Percentiles rank a stretch among this genome's conserved stretches.
phyloP scores from a whole-genome alignment of 1,140 invertebrate genomes.

The Euborellia annulipes region DNA sequence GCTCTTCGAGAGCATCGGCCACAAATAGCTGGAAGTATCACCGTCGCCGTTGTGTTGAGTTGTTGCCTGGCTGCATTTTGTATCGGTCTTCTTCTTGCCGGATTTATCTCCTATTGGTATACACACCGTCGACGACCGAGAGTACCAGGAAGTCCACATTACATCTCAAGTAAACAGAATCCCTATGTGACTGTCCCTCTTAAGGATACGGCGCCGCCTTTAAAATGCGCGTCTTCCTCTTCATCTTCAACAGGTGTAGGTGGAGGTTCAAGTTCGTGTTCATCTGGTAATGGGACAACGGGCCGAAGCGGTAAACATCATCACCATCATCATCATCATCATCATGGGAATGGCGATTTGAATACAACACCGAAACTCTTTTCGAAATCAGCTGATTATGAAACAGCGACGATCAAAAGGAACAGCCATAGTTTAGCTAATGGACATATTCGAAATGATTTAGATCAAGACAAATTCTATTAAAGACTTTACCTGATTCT shows the following conservation, averaged over 20 bases:
- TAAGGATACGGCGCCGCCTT: slow-evolving; percentile 34
- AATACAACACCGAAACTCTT: slow-evolving; percentile 39
- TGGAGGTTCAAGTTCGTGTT: slow-evolving; percentile 1
- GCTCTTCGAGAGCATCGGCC: no score
- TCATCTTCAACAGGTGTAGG: slow-evolving; percentile 5
- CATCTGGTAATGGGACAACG: not conserved
- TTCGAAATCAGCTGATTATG: slow-evolving; percentile 57
- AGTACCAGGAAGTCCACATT: slow-evolving; percentile 53
- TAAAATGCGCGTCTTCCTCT: slow-evolving; percentile 21
- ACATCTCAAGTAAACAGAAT: slow-evolving; percentile 61
- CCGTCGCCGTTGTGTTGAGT: slow-evolving; percentile 36
- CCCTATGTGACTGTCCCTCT: slow-evolving; percentile 66
- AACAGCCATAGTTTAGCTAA: slow-evolving; percentile 46
- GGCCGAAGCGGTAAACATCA: slow-evolving; percentile 23
- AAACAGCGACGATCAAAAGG: slow-evolving; percentile 58
- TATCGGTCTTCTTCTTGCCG: slow-evolving; percentile 27
- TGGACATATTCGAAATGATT: slow-evolving; percentile 34
- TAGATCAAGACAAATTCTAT: slow-evolving; percentile 40
- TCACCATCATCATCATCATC: slow-evolving; percentile 42
- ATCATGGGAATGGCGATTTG: slow-evolving; percentile 21
- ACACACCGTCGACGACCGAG: slow-evolving; percentile 29
- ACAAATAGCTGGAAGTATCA: slow-evolving; percentile 18
- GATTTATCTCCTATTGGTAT: slow-evolving; percentile 28
- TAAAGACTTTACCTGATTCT: slow-evolving; percentile 15
- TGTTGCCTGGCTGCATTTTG: slow-evolving; percentile 33